Evolutionary conservation across 2,888 invertebrate species (phyloP).

Genomic region (Synergus itoensis): DNA sequence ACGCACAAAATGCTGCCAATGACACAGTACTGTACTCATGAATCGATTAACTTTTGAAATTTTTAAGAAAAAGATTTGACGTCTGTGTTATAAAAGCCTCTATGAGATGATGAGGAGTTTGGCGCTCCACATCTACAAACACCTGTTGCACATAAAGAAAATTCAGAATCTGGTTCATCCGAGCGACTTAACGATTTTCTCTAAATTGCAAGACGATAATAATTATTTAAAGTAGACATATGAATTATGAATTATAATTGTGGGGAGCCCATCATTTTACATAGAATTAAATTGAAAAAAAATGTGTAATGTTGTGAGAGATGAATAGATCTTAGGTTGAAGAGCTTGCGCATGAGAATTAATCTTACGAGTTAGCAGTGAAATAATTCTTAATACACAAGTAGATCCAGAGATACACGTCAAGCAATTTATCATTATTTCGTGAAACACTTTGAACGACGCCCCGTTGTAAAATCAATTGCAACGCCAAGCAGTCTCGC

Average conservation of each 20-base stretch:
- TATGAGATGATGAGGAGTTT: not conserved
- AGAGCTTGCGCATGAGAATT: not conserved
- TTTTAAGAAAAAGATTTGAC: conserved; percentile 11
- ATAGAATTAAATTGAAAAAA: no score
- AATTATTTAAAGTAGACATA: no score
- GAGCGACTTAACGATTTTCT: not conserved
- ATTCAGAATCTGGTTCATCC: no score
- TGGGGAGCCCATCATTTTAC: no score
- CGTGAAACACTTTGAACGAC: not conserved
- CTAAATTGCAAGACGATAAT: not conserved
- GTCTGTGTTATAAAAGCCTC: conserved; percentile 24
- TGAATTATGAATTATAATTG: no score
- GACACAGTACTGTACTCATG: not conserved
- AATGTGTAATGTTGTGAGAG: not conserved
- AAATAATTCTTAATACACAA: conserved; percentile 27
- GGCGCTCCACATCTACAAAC: not conserved
- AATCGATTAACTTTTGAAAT: not conserved
- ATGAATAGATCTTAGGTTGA: not conserved
- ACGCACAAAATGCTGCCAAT: not conserved
- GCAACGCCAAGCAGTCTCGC: conserved; percentile 46
- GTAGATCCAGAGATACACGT: not conserved
- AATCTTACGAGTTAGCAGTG: not conserved
- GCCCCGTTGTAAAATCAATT: conserved; percentile 59
- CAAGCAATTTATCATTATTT: conserved; percentile 12
- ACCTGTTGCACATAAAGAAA: not conserved